Percentiles rank a stretch among this genome's conserved stretches.
Evolutionary conservation across 2,113 vertebrate genomes (phyloP).

Genomic region (Andinoacara biseriatus): DNA sequence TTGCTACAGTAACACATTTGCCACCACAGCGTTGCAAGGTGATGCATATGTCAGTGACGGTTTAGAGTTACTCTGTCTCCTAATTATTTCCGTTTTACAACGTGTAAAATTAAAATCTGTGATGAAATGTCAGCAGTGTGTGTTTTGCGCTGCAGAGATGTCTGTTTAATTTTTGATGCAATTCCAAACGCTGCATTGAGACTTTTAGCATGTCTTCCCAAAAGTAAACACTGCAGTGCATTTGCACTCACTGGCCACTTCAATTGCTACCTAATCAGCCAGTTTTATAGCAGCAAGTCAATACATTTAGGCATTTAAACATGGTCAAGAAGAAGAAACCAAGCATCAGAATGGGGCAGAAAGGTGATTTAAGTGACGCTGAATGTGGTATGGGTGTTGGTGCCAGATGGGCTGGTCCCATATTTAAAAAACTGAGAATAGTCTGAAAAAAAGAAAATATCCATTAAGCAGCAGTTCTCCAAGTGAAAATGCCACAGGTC

Average conservation of each 20-base stretch:
- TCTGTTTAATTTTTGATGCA: fast-evolving
- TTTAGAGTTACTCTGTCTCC: background rate
- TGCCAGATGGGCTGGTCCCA: fast-evolving
- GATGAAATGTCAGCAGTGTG: background rate
- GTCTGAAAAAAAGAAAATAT: too few relatives aligned
- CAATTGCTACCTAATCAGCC: background rate
- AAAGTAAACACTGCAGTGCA: background rate
- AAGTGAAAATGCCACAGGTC: too few relatives aligned
- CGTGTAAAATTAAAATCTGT: too few relatives aligned
- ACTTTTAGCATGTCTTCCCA: background rate
- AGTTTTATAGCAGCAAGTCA: background rate
- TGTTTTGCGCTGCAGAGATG: background rate
- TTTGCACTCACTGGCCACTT: background rate
- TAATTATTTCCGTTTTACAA: background rate
- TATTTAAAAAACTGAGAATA: background rate
- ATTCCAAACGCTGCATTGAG: background rate
- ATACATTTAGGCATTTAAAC: background rate
- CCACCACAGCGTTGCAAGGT: background rate
- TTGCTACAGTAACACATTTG: background rate
- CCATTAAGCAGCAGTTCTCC: too few relatives aligned
- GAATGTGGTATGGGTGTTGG: background rate
- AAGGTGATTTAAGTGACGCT: background rate
- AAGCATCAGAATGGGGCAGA: background rate
- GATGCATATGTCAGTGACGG: background rate
- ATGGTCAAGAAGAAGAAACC: background rate